Evolutionary conservation across 1,140 invertebrate species (phyloP).

Genomic region (Augochlora pura): DNA sequence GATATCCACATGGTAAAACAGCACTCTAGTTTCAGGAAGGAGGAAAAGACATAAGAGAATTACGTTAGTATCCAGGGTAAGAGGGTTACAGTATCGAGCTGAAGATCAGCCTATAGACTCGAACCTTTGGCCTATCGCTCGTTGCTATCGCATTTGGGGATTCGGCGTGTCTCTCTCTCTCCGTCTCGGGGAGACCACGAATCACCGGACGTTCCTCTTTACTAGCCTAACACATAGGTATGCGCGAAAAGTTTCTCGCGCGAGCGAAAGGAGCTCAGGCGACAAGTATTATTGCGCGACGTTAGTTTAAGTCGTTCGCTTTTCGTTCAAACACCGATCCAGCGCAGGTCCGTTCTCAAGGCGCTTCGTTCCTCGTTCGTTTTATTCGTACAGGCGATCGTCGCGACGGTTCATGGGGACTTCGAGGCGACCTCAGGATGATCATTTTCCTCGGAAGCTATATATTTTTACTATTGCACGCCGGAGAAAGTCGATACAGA

Average conservation of each 20-base stretch:
- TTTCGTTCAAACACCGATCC: background rate
- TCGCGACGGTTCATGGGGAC: background rate
- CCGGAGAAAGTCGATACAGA: background rate
- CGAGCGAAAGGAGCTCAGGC: slow-evolving; percentile 16
- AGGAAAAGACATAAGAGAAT: slow-evolving; percentile 13
- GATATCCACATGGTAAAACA: background rate
- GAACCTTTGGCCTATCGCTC: slow-evolving; percentile 56
- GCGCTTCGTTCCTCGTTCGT: background rate
- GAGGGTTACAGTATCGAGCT: slow-evolving; percentile 8
- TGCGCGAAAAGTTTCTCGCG: slow-evolving; percentile 5
- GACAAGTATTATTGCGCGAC: slow-evolving; percentile 31
- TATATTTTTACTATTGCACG: slow-evolving; percentile 22
- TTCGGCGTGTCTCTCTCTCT: slow-evolving; percentile 16
- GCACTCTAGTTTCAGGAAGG: background rate
- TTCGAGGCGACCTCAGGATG: background rate
- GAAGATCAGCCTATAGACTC: slow-evolving; percentile 29
- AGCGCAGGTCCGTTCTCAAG: background rate
- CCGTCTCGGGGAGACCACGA: slow-evolving; percentile 20
- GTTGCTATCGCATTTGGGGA: background rate
- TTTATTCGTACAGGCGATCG: background rate
- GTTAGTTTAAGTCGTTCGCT: slow-evolving; percentile 15
- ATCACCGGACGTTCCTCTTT: slow-evolving; percentile 50
- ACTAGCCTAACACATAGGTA: slow-evolving; percentile 53
- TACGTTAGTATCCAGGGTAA: slow-evolving; percentile 16
- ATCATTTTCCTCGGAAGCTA: slow-evolving; percentile 4